These are phyloP conservation scores for Macrotis lagotis DNA, from an alignment of 2,113 vertebrate species.

Conservation along the genomic window DNA sequence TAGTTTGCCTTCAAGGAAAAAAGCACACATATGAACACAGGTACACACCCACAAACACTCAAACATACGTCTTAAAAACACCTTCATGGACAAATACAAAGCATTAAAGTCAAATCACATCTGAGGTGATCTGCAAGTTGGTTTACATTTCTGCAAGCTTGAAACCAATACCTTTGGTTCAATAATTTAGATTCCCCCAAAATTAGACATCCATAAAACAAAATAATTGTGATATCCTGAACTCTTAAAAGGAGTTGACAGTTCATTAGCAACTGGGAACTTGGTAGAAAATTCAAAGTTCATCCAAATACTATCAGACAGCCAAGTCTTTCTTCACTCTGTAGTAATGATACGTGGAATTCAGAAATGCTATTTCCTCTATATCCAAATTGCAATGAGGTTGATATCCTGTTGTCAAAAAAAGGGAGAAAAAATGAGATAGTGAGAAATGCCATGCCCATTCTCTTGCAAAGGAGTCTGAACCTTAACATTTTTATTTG, in stretches of 20 bases:
- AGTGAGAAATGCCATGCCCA: conserved; percentile 5
- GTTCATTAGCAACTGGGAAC: conserved; percentile 60
- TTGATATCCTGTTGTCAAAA: conserved; percentile 38
- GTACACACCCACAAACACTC: not conserved
- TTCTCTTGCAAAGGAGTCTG: conserved; percentile 12
- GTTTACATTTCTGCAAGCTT: conserved; percentile 52
- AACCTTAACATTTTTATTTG: conserved; percentile 25
- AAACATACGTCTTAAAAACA: not conserved
- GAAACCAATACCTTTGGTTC: conserved; percentile 38
- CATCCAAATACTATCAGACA: conserved; percentile 44
- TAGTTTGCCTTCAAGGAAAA: conserved; percentile 50
- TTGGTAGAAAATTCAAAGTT: conserved; percentile 67
- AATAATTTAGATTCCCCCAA: conserved; percentile 47
- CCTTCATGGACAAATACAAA: not conserved
- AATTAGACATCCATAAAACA: conserved; percentile 63
- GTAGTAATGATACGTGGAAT: conserved; percentile 21
- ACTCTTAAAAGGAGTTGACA: conserved; percentile 53
- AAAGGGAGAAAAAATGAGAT: conserved; percentile 31
- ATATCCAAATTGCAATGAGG: conserved; percentile 10
- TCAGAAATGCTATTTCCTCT: conserved; percentile 32
- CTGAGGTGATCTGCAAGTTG: not conserved
- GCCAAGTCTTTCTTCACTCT: not conserved
- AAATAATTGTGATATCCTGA: conserved; percentile 51
- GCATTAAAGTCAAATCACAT: conserved; percentile 38
- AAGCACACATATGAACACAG: not conserved